Percentiles rank a stretch among this genome's conserved stretches.
These are phyloP conservation scores for Serrognathus titanus DNA, from an alignment of 2,888 invertebrate species.

Conservation along the genomic window DNA sequence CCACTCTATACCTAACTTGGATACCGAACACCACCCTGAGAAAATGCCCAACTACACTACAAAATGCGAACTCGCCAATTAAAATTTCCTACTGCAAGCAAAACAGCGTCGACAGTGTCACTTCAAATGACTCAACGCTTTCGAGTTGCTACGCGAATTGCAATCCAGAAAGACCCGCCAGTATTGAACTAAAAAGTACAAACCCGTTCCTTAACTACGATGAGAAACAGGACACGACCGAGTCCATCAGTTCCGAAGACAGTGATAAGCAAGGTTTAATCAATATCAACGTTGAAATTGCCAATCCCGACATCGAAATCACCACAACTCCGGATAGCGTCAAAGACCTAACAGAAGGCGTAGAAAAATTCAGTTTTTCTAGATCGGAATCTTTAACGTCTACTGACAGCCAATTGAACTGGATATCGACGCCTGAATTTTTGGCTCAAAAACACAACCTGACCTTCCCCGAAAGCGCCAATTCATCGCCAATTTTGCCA, in stretches of 20 bases:
- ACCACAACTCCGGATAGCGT: slow-evolving; percentile 62
- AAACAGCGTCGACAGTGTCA: slow-evolving; percentile 44
- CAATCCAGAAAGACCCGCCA: slow-evolving; percentile 28
- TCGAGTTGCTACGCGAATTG: slow-evolving; percentile 16
- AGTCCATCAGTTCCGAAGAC: slow-evolving; percentile 45
- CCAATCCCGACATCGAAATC: slow-evolving; percentile 71
- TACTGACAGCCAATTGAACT: slow-evolving; percentile 70
- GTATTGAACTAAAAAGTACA: slow-evolving; percentile 45
- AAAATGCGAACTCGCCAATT: slow-evolving; percentile 22
- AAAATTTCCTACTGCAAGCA: slow-evolving; percentile 45
- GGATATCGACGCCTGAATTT: slow-evolving; percentile 79
- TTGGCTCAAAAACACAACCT: slow-evolving; percentile 77
- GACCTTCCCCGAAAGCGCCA: slow-evolving; percentile 76
- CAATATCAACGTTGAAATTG: slow-evolving; percentile 54
- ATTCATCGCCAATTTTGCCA: slow-evolving; percentile 68
- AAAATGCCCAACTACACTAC: slow-evolving; percentile 70
- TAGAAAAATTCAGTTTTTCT: slow-evolving; percentile 57
- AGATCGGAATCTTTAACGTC: slow-evolving; percentile 64
- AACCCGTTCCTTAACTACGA: slow-evolving; percentile 50
- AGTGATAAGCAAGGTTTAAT: slow-evolving; percentile 41
- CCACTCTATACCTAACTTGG: slow-evolving; percentile 89
- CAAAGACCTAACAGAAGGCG: slow-evolving; percentile 39
- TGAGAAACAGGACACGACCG: slow-evolving; percentile 22
- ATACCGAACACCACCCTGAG: slow-evolving; percentile 88
- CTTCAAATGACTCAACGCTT: slow-evolving; percentile 41